A percentile compares a stretch with the other conserved stretches of the same genome.
phyloP scores from a whole-genome alignment of 2,888 invertebrate species.

The Nemapogon koenigi region DNA sequence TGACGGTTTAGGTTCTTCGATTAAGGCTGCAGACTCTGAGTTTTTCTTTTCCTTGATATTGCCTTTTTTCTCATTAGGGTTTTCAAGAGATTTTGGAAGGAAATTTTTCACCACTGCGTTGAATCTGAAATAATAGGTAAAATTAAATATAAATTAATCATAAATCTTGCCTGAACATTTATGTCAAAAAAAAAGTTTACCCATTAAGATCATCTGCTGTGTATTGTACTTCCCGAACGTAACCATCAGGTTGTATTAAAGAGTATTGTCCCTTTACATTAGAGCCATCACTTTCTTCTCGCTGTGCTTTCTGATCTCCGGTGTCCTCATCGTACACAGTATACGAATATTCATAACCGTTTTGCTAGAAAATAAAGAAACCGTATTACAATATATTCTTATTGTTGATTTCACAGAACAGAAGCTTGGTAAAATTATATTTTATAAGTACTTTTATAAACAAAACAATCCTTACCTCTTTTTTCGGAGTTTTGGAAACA shows the following conservation, averaged over 20 bases:
- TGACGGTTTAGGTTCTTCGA: not conserved
- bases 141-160: not conserved
- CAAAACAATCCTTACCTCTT: constrained; percentile 29
- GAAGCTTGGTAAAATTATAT: no score
- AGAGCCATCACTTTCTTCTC: constrained; percentile 58
- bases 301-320: constrained; percentile 59
- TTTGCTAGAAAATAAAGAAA: constrained; percentile 7
- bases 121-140: constrained; percentile 27
- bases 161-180: no score
- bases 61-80: not conserved
- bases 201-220: constrained; percentile 59
- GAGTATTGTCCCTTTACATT: constrained; percentile 60
- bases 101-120: constrained; percentile 47
- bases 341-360: constrained; percentile 53
- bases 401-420: not conserved
- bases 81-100: constrained; percentile 22
- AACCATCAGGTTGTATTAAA: constrained; percentile 60
- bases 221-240: constrained; percentile 57
- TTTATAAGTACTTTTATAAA: no score
- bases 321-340: constrained; percentile 60
- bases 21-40: not conserved
- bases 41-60: not conserved
- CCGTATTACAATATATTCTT: not conserved
- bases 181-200: constrained; percentile 23
- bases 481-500: constrained; percentile 10